Percentiles rank a stretch among this genome's conserved stretches.
phyloP scores from a whole-genome alignment of 2,888 invertebrate genomes.

The Eugnorisma glareosa region DNA sequence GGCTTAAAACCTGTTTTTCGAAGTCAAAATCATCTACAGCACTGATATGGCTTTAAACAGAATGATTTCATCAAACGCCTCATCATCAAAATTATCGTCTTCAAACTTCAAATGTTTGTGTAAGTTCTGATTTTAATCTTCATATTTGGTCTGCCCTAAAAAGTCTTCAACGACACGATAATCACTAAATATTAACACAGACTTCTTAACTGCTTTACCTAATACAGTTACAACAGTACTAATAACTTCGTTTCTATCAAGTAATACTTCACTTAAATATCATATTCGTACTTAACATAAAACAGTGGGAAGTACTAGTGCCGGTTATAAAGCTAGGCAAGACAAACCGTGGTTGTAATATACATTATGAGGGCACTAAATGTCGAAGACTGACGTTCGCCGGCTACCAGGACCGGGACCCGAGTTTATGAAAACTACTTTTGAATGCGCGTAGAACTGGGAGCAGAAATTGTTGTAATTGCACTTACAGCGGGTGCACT shows the following conservation, averaged over 20 bases:
- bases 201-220: conserved; percentile 16
- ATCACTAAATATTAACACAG: conserved; percentile 21
- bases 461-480: conserved; percentile 16
- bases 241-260: conserved; percentile 23
- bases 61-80: conserved; percentile 21
- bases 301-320: conserved; percentile 53
- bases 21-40: conserved; percentile 3
- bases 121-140: not conserved
- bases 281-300: conserved; percentile 55
- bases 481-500: not conserved
- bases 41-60: not conserved
- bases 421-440: conserved; percentile 64
- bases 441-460: conserved; percentile 38
- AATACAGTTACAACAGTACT: conserved; percentile 19
- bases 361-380: conserved; percentile 78
- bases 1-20: not conserved
- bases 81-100: conserved; percentile 9
- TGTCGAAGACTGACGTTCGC: conserved; percentile 72
- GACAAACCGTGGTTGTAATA: conserved; percentile 77
- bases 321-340: conserved; percentile 66
- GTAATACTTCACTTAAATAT: conserved; percentile 51
- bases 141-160: not conserved
- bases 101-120: not conserved
- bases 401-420: conserved; percentile 50
- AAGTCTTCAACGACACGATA: conserved; percentile 6